Evolutionary conservation across 2,888 invertebrate species (phyloP), one percentile per base, ranked within the genome.

Genomic region (Chrysodeixis includens): DNA sequence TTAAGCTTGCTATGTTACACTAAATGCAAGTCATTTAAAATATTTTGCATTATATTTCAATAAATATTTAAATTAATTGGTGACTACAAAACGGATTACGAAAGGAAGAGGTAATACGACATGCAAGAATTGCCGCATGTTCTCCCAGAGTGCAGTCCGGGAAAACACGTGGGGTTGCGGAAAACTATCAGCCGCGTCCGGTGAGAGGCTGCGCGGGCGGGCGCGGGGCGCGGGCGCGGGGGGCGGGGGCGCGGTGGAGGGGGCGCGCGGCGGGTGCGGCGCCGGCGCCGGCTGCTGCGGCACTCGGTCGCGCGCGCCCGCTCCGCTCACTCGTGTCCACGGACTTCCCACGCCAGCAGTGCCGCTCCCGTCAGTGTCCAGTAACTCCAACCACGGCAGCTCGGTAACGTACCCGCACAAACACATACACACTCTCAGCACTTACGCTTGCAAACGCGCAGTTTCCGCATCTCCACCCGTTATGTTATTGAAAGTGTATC

Each of bases 281-380:
- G 80, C 82, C 79, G 79, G 76, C 82, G 84, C 77, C 71, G 74
- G 74, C 71, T 71, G 71, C 72, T 74, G 69, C 73, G 70, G 72
- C 93, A 92, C 85, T 93, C 90, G 87, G 84, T 83, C 87, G 86
- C 86, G 90, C 89, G 90, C 90, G 88, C 86, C 86, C 90, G 80
- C 78, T 73, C 82, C 86, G 87, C 86, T 71, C 89, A 87, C 91
- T 83, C 93, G 93, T 87, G 89, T 87, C 86, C 83, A 74, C 81
- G 76, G 82, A 76, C 72, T 59, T 61, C 62, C 60, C 72, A 59
- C 68, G 71, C 69, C 74, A 75, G 72, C 78, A 67, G 79, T 66
- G 79, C 84, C 78, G 81, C 82, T 84, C 85, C 86, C 84, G 85
- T 84, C 62, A 78, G 86, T 86, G 76, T 72, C 82, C 78, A 78